Conservation (phyloP, 2,888 invertebrate species). For the Rhagophthalmus giganteus region DNA sequence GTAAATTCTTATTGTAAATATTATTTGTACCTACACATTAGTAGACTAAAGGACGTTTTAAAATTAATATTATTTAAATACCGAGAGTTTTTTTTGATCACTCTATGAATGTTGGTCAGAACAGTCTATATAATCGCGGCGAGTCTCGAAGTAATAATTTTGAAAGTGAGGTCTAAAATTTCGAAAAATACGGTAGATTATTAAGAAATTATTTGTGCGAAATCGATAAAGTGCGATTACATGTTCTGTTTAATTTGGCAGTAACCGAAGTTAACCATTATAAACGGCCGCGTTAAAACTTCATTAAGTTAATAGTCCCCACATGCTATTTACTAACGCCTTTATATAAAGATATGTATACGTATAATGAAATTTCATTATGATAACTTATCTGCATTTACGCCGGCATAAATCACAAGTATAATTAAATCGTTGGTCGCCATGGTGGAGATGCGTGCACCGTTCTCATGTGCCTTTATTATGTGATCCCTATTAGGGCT, state of each 20-base stretch:
- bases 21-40: no score
- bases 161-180: no score
- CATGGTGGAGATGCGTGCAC: constrained; percentile 43
- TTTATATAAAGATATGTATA: constrained; percentile 46
- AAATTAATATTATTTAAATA: no score
- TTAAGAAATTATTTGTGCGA: no score
- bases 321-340: constrained; percentile 42
- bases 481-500: constrained; percentile 43
- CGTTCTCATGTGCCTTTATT: constrained; percentile 49
- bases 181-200: no score
- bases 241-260: constrained; percentile 43
- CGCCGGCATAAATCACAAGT: constrained; percentile 49
- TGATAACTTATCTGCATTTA: constrained; percentile 49
- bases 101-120: no score
- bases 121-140: no score
- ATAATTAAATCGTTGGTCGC: constrained; percentile 51
- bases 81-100: no score
- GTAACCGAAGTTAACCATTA: constrained; percentile 34
- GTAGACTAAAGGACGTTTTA: no score
- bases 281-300: constrained; percentile 43
- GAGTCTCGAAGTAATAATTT: no score
- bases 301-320: constrained; percentile 43
- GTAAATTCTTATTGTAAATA: no score
- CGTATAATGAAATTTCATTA: constrained; percentile 49
- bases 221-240: constrained; percentile 44